Conservation (phyloP, 2,113 vertebrate species). For the Chamaetylas fuelleborni region DNA sequence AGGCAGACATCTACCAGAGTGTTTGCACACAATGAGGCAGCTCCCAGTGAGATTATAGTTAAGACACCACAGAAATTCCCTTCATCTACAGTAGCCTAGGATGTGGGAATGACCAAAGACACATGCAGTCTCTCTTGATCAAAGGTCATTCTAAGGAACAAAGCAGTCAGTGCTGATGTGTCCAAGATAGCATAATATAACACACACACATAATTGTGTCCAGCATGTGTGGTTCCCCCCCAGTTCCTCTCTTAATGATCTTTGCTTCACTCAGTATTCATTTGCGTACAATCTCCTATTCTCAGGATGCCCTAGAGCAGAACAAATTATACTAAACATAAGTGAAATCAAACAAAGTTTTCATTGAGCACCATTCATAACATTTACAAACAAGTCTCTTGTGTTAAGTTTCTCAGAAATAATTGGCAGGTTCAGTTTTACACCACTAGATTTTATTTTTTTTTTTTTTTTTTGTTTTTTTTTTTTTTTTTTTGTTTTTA, state of each 20-base stretch:
- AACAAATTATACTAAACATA: conserved; percentile 72
- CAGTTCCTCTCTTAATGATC: conserved; percentile 71
- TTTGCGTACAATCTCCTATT: conserved; percentile 69
- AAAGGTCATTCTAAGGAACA: conserved; percentile 73
- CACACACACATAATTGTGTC: conserved; percentile 63
- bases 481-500: neutral
- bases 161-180: conserved; percentile 69
- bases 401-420: conserved; percentile 54
- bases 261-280: conserved; percentile 69
- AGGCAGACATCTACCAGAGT: conserved; percentile 71
- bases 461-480: neutral
- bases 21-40: conserved; percentile 72
- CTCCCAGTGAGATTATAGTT: conserved; percentile 73
- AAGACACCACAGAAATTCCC: conserved; percentile 71
- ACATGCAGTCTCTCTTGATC: conserved; percentile 71
- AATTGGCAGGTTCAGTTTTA: conserved; percentile 50
- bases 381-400: conserved; percentile 64
- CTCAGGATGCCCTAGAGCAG: conserved; percentile 68
- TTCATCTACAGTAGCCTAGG: conserved; percentile 74
- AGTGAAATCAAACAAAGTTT: conserved; percentile 70
- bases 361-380: conserved; percentile 62
- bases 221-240: conserved; percentile 69
- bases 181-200: conserved; percentile 72
- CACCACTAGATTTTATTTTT: neutral
- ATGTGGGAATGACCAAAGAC: conserved; percentile 76